phyloP scores from a whole-genome alignment of 2,888 invertebrate genomes.

The Drosophila mimica region DNA sequence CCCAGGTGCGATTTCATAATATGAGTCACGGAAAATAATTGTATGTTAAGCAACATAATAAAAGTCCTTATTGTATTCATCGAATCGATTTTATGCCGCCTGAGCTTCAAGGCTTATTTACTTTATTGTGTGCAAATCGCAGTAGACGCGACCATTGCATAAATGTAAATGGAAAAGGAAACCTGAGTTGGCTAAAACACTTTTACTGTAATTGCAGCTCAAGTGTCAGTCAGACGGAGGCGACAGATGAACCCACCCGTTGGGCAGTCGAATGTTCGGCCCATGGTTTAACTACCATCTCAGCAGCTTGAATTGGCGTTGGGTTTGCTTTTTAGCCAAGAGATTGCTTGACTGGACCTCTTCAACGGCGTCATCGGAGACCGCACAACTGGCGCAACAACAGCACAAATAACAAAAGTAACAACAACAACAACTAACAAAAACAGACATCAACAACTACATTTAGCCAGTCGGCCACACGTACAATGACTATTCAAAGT shows the following conservation, averaged over 20 bases:
- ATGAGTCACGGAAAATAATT: neutral
- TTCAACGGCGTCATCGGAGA: conserved; percentile 50
- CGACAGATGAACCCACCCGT: conserved; percentile 32
- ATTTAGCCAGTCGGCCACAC: conserved; percentile 47
- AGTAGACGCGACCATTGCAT: conserved; percentile 4
- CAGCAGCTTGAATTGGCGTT: conserved; percentile 36
- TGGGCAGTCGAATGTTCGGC: conserved; percentile 16
- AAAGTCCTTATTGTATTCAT: neutral
- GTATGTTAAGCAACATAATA: neutral
- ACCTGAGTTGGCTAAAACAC: conserved; percentile 25
- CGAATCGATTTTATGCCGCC: neutral
- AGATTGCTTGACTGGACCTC: conserved; percentile 30
- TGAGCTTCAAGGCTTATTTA: conserved; percentile 4
- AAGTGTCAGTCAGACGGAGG: conserved; percentile 35
- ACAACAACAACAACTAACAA: conserved; percentile 17
- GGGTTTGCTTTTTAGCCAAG: conserved; percentile 28
- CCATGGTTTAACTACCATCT: conserved; percentile 30
- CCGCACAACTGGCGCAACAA: conserved; percentile 70
- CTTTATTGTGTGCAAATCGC: conserved; percentile 7
- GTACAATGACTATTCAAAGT: conserved; percentile 27
- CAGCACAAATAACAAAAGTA: conserved; percentile 21
- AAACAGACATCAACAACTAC: conserved; percentile 12
- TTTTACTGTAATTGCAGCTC: conserved; percentile 58
- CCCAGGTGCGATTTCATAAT: neutral
- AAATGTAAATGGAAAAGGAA: conserved; percentile 1